Evolutionary conservation across 2,888 invertebrate genomes (phyloP).

Genomic region (Lithophane ornitopus): DNA sequence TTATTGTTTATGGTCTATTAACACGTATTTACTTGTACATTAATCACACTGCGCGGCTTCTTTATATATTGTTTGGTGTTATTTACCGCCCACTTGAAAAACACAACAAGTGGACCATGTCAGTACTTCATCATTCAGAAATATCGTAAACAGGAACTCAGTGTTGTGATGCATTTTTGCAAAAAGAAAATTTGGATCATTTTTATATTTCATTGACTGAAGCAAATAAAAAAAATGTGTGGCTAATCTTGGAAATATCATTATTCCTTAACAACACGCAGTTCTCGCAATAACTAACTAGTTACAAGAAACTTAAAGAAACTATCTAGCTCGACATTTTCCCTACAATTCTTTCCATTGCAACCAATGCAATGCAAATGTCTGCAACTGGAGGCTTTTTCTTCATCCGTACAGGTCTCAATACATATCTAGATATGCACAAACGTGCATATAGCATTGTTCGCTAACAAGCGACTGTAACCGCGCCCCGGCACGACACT

Average conservation of each 20-base stretch:
- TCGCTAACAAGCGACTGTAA: constrained; percentile 86
- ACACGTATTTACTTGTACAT: constrained; percentile 77
- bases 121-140: not conserved
- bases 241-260: not conserved
- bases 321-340: constrained; percentile 54
- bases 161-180: not conserved
- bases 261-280: constrained; percentile 1
- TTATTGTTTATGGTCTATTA: constrained; percentile 85
- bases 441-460: constrained; percentile 82
- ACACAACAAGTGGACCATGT: constrained; percentile 27
- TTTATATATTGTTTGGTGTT: constrained; percentile 59
- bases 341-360: constrained; percentile 62
- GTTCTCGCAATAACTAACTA: constrained; percentile 32
- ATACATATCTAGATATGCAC: constrained; percentile 74
- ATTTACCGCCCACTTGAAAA: constrained; percentile 51
- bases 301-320: constrained; percentile 39
- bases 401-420: constrained; percentile 68
- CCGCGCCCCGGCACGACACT: constrained; percentile 84
- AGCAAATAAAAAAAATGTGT: not conserved
- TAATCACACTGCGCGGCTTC: constrained; percentile 72
- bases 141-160: not conserved
- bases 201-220: not conserved
- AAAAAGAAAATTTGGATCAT: not conserved
- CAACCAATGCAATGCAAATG: constrained; percentile 71
- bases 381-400: constrained; percentile 70